These are phyloP conservation scores for Periophthalmodon schlosseri DNA, from an alignment of 2,113 vertebrate genomes.

Conservation along the genomic window DNA sequence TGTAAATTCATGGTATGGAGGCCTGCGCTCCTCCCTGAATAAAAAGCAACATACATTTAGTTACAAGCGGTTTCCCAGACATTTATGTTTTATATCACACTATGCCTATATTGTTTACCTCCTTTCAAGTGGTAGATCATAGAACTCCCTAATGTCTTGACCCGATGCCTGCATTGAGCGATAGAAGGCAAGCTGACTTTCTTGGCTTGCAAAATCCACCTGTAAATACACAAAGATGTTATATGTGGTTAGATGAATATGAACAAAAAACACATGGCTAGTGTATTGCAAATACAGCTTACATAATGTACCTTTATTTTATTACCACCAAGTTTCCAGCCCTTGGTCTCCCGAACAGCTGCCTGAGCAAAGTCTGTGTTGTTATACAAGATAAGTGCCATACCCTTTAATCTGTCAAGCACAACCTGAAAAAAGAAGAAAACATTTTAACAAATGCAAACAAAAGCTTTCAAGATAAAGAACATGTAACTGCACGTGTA, in stretches of 20 bases:
- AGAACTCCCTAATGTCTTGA: slow-evolving; percentile 97
- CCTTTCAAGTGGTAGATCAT: slow-evolving; percentile 92
- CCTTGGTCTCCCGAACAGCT: slow-evolving; percentile 98
- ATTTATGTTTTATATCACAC: background rate
- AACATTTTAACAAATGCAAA: background rate
- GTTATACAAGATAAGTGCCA: slow-evolving; percentile 97
- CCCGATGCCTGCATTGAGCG: slow-evolving; percentile 97
- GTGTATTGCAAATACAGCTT: background rate
- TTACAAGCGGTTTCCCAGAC: background rate
- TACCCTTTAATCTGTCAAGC: slow-evolving; percentile 97
- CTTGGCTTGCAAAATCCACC: slow-evolving; percentile 99
- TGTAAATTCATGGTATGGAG: slow-evolving; percentile 90
- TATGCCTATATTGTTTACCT: slow-evolving; percentile 71
- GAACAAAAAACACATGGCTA: background rate
- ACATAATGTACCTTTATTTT: slow-evolving; percentile 91
- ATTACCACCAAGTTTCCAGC: slow-evolving; percentile 97
- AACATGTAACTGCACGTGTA: background rate
- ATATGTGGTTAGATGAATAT: background rate
- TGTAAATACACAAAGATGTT: slow-evolving; percentile 35
- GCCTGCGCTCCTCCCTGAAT: slow-evolving; percentile 89
- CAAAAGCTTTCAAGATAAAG: slow-evolving; percentile 6
- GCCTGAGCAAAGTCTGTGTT: slow-evolving; percentile 98
- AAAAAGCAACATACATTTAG: background rate
- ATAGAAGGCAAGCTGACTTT: slow-evolving; percentile 97
- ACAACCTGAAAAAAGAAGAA: slow-evolving; percentile 81